Percentiles rank a stretch among this genome's conserved stretches.
These are phyloP conservation scores for Lagocephalus sceleratus DNA, from an alignment of 2,797 vertebrate species.

Conservation along the genomic window DNA sequence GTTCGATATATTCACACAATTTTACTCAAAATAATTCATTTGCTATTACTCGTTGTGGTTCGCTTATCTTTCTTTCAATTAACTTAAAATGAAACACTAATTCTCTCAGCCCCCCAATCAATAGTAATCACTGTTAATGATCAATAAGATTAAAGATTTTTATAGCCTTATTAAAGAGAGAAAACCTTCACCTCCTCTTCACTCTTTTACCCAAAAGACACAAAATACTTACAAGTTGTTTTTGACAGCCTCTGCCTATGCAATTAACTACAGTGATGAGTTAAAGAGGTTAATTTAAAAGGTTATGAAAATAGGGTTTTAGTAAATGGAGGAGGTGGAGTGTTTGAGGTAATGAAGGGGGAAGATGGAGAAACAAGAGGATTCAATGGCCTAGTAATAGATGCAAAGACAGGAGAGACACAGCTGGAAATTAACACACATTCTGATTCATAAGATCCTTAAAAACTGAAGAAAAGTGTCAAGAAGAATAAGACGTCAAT, in stretches of 20 bases:
- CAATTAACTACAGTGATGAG: slow-evolving; percentile 30
- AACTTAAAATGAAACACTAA: background rate
- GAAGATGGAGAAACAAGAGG: background rate
- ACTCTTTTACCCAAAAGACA: slow-evolving; percentile 64
- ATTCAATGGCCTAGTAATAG: no score
- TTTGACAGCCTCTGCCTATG: slow-evolving; percentile 27
- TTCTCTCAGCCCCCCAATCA: slow-evolving; percentile 11
- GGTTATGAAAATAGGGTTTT: slow-evolving; percentile 25
- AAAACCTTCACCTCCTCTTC: slow-evolving; percentile 25
- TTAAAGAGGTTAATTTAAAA: slow-evolving; percentile 25
- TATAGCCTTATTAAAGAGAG: slow-evolving; percentile 26
- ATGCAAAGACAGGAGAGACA: no score
- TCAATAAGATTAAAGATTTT: slow-evolving; percentile 8
- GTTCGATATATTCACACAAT: no score
- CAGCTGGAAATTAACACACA: no score
- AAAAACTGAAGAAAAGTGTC: no score
- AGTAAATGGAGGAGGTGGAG: background rate
- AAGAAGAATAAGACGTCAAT: no score
- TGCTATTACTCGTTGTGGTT: no score
- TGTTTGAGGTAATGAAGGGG: background rate
- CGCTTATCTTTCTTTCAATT: background rate
- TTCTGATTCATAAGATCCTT: no score
- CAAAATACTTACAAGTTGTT: slow-evolving; percentile 56
- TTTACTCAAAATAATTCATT: no score
- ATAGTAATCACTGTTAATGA: slow-evolving; percentile 35